These are phyloP conservation scores for Latrodectus elegans DNA, from an alignment of 2,888 invertebrate species.

Conservation along the genomic window DNA sequence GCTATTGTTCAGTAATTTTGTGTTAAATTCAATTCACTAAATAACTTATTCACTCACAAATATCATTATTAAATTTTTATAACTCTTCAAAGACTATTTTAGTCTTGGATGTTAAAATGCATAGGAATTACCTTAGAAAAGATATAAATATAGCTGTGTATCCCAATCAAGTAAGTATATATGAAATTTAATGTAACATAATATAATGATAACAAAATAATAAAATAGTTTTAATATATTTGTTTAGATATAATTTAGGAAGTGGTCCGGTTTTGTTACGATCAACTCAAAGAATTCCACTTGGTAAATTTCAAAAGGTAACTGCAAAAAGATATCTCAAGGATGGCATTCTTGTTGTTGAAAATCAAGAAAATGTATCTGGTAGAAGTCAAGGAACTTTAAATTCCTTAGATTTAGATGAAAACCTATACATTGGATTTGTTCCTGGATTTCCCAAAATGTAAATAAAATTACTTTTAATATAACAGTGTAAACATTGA, in stretches of 20 bases:
- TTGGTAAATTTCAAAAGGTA: conserved; percentile 85
- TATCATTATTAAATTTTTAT: no score
- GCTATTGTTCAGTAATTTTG: no score
- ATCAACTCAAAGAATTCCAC: conserved; percentile 83
- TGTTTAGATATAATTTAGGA: conserved; percentile 83
- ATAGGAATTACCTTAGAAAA: no score
- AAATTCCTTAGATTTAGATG: conserved; percentile 86
- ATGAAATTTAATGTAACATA: no score
- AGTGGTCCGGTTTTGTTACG: conserved; percentile 85
- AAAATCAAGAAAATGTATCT: conserved; percentile 85
- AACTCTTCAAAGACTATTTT: no score
- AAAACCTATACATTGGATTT: conserved; percentile 86
- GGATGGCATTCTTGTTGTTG: conserved; percentile 87
- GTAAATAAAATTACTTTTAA: conserved; percentile 78
- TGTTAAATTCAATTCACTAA: no score
- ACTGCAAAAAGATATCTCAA: conserved; percentile 87
- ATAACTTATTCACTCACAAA: no score
- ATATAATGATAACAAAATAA: no score
- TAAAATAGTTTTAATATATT: no score
- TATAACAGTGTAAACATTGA: neutral
- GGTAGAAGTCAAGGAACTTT: conserved; percentile 87
- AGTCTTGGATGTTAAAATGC: no score
- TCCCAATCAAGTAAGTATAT: no score
- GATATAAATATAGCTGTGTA: no score
- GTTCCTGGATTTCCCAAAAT: conserved; percentile 84